Conservation (phyloP, 2,888 invertebrate species). For the Colletes collaris region DNA sequence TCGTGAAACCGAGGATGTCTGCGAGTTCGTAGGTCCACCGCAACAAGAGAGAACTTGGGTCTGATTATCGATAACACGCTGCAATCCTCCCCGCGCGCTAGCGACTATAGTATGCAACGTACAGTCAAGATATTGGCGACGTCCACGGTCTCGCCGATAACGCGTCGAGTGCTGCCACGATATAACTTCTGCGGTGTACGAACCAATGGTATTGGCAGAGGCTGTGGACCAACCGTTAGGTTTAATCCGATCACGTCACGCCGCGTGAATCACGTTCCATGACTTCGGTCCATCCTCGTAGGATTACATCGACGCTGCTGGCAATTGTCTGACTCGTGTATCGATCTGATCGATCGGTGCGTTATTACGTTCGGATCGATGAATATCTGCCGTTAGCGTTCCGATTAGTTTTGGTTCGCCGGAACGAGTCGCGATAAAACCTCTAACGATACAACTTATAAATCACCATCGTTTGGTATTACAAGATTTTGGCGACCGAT, state of each 20-base stretch:
- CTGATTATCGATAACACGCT: not conserved
- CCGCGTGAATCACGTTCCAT: conserved; percentile 49
- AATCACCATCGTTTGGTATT: not conserved
- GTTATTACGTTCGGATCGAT: conserved; percentile 28
- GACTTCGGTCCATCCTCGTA: conserved; percentile 46
- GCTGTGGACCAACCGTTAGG: conserved; percentile 26
- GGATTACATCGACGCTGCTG: conserved; percentile 44
- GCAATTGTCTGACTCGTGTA: conserved; percentile 40
- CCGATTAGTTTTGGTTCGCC: conserved; percentile 1
- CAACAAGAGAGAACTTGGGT: conserved; percentile 10
- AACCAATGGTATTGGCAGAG: conserved; percentile 1
- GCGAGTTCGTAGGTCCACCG: no score
- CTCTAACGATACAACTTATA: not conserved
- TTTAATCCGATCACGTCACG: conserved; percentile 55
- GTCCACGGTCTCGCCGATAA: conserved; percentile 30
- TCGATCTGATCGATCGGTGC: conserved; percentile 34
- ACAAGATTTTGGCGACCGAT: not conserved
- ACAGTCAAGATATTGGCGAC: conserved; percentile 18
- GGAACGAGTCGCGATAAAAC: not conserved
- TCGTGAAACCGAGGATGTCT: no score
- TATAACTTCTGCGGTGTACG: conserved; percentile 41
- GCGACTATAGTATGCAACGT: not conserved
- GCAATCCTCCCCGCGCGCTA: not conserved
- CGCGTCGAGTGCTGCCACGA: not conserved
- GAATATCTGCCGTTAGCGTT: conserved; percentile 3